Evolutionary conservation across 2,113 vertebrate species (phyloP), one percentile per base, ranked within the genome.

Genomic region (Lamprotornis superbus): DNA sequence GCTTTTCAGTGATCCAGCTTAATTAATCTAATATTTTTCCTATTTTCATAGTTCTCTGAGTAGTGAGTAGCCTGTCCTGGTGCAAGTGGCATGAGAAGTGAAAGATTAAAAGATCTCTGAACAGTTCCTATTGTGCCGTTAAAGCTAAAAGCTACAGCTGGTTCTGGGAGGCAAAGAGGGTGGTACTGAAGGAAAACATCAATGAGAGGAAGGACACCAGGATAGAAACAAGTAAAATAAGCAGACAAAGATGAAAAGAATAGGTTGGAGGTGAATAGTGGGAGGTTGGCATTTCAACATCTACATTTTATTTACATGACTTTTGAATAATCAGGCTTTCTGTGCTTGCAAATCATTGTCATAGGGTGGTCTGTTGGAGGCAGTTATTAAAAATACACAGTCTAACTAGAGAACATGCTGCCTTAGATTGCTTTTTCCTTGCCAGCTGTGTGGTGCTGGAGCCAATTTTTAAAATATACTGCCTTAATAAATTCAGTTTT

Each of bases 391-490:
- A 96, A 91, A 94, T 82, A 76, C 93, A 90, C 60, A 79, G 65
- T 63, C 40, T 93, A 91, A 94, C 74, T 73, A 82, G 67, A 90
- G 65, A 94, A 87, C 70, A 68, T 79, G 67, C 78, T 93, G 90
- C 85, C 78, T 88, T 73, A 61, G 74, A 96, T 93, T 91, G 80
- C 86, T 91, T 87, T 73, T 82, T 73, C 67, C 82, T 93, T 83
- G 85, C 90, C 92, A 96, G 85, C 88, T 96, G 90, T 79, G 70
- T 53, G 55, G 65, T 68, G 71, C 67, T 88, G 90, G 37, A 88
- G 88, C 84, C 90, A 95, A 86, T 71, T 89, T 94, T 93, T 91
- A 68, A 89, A 93, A 96, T 84, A 89, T 89, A 91, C 74, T 87
- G 84, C 87, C 65, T 89, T 87, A 93, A 94, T 94, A 96, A 95